phyloP scores from a whole-genome alignment of 2,888 invertebrate species.

The Aphidoletes aphidimyza region DNA sequence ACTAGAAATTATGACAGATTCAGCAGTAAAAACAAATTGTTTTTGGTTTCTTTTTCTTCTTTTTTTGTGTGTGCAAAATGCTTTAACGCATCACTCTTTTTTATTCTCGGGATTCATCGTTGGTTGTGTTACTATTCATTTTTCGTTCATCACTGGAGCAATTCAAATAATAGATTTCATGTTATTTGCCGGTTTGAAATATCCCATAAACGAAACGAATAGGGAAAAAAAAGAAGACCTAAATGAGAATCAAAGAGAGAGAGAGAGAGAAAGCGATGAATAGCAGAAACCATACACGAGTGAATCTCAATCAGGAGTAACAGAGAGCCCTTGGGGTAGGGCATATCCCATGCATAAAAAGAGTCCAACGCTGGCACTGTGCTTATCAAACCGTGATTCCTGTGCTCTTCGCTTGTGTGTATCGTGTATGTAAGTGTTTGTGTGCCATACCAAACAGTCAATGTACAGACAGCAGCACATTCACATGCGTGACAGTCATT shows the following conservation, averaged over 20 bases:
- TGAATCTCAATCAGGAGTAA: not conserved
- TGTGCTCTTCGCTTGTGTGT: not conserved
- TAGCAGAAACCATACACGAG: not conserved
- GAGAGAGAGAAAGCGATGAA: not conserved
- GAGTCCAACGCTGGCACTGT: conserved; percentile 12
- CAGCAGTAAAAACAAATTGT: conserved; percentile 43
- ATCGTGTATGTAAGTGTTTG: no score
- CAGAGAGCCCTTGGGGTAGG: not conserved
- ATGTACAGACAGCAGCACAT: not conserved
- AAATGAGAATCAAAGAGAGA: not conserved
- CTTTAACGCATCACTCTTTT: conserved; percentile 22
- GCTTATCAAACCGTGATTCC: conserved; percentile 53
- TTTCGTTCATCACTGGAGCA: not conserved
- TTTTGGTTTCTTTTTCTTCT: conserved; percentile 47
- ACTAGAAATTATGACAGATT: conserved; percentile 40
- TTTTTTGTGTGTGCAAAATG: no score
- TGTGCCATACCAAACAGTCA: not conserved
- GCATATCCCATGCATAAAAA: conserved; percentile 34
- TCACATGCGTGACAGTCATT: conserved; percentile 49
- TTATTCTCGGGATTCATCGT: not conserved
- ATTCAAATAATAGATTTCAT: conserved; percentile 31
- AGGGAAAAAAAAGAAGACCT: not conserved
- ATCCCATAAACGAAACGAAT: not conserved
- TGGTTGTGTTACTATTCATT: not conserved
- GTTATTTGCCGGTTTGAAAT: not conserved